Evolutionary conservation across 2,113 vertebrate species (phyloP), one percentile per base, ranked within the genome.

Genomic region (Hyperopisus bebe): DNA sequence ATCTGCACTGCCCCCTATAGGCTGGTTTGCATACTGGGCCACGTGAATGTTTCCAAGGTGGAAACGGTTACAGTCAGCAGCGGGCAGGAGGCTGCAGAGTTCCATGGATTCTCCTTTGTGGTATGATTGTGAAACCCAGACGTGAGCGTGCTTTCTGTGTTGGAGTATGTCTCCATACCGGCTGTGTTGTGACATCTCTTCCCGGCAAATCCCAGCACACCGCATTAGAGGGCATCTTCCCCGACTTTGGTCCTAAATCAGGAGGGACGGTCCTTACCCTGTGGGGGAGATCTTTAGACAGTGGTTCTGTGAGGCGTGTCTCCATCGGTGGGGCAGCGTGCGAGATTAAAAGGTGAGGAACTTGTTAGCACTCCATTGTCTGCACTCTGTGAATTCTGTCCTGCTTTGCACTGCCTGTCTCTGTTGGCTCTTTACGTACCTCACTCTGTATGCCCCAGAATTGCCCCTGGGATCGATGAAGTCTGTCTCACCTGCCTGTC

Each of bases 261-360:
- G 98, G 98, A 55, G 97, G 96, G 92, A 98, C 98, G 8, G 93
- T 98, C 94, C 94, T 99, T 90, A 99, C 98, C 58, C 90, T 99
- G 92, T 94, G 93, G 90, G 98, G 98, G 90, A 95, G 94, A 21
- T 96, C 97, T 92, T 92, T 99, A 39, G 95, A 97, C 91, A 95
- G 97, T 84, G 98, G 98, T 24, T 97, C 95, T 94, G 95, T 93
- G 82, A 95, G 95, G 88, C 95, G 94, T 82, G 95, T 99, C 93
- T 97, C 95, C 31, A 93, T 99, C 86, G 98, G 98, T 83, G 95
- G 93, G 44, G 94, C 95, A 3, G 93, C 90, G 21, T 99, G 98
- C 93, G 95, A 92, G 80, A 95, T 99, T 89, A 96, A 96, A 94
- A 99, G 97, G 98, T 99, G 92, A 92, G 92, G 90, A 8, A 31